Evolutionary conservation across 2,113 vertebrate species (phyloP).

Genomic region (Notechis scutatus): DNA sequence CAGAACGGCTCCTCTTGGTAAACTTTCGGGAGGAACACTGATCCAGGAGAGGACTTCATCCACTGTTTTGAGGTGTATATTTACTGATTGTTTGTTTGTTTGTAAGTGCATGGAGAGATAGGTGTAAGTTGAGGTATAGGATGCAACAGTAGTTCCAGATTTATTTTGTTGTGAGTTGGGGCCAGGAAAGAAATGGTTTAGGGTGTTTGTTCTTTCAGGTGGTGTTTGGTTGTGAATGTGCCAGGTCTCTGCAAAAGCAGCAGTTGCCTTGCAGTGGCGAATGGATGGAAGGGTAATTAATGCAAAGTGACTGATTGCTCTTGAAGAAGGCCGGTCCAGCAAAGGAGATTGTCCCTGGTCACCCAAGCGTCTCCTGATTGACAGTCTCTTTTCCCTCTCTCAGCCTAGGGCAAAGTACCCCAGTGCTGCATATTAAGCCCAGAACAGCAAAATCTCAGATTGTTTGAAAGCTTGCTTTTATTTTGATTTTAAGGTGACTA

Average conservation of each 20-base stretch:
- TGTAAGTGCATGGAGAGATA: not conserved
- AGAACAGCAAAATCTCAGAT: not conserved
- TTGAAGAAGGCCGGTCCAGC: constrained; percentile 81
- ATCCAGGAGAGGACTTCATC: not conserved
- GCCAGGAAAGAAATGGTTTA: not conserved
- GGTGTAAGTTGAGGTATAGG: not conserved
- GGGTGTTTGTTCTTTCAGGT: constrained; percentile 9
- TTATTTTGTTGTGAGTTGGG: not conserved
- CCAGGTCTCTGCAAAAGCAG: constrained; percentile 43
- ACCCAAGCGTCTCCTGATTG: constrained; percentile 74
- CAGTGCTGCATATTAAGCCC: constrained; percentile 57
- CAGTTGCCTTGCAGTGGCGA: constrained; percentile 25
- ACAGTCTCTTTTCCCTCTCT: constrained; percentile 71
- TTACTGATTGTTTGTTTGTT: not conserved
- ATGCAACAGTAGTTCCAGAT: not conserved
- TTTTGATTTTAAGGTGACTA: not conserved
- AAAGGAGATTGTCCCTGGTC: constrained; percentile 74
- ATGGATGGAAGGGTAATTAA: constrained; percentile 75
- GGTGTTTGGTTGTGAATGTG: constrained; percentile 39
- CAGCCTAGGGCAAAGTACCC: constrained; percentile 55
- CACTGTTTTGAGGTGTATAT: not conserved
- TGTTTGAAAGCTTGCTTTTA: not conserved
- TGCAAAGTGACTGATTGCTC: constrained; percentile 85
- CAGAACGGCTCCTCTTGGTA: not conserved
- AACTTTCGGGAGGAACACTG: not conserved